Evolutionary conservation across 2,888 invertebrate species (phyloP), one percentile per base, ranked within the genome.

Genomic region (Archaeoteleia sp.): DNA sequence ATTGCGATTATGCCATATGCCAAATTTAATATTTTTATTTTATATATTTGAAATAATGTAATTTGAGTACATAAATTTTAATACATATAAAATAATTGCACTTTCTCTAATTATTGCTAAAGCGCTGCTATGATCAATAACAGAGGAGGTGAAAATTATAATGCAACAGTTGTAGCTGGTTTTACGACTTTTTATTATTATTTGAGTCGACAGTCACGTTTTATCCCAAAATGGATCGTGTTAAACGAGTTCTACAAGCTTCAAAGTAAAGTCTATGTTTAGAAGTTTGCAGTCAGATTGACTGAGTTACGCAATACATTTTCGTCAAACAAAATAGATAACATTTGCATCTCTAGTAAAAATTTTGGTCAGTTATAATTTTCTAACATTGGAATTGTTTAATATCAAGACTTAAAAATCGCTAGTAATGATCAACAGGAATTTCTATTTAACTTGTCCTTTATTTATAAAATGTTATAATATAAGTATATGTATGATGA

Each of bases 191-290:
- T 51, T 32, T 17, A 40, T 45, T 15, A 35, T 29, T 27, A 35
- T 43, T 27, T 37, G 12, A 39, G 39, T 17, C 14, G 29, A 39
- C 30, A 15, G 43, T 17, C 5, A 29, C 17, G 43, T 37, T 48
- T 40, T 39, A 9, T 34, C 14, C 32, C 32, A 40, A 48, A 67
- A 67, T 60, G 61, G 67, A 63, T 53, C 37, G 49, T 37, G 39
- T 58, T 10, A 53, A 63, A 75, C 74, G 73, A 65, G 73, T 73
- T 71, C 42, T 70, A 62, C 74, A 40, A 30, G 70, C 71, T 54
- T 20, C 45, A 49, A 48, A 46, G 53, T 53, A 63, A 63, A 68
- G 46, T 42, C 72, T 75, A 72, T 70, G 71, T 74, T 75, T 73
- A 72, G 75, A 71, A 67, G 48, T 66, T 53, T 48, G 65, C 46